A percentile compares a stretch with the other conserved stretches of the same genome.
Evolutionary conservation across 92 coral and sea anemone genomes (phyloP).

Genomic region (Actinernus sp.): DNA sequence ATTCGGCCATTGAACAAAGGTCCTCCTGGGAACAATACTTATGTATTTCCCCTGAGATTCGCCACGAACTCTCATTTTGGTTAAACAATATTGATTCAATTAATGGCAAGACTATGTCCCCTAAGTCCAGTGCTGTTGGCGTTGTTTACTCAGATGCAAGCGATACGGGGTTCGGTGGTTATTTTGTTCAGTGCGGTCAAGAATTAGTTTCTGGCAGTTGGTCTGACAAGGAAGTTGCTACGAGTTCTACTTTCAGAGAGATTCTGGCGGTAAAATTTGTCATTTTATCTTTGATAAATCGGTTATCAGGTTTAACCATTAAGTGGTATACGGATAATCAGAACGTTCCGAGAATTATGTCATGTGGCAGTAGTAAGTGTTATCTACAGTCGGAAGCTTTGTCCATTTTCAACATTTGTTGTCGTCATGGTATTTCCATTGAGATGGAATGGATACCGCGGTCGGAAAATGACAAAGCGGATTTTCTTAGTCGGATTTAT

Average conservation of each 20-base stretch:
- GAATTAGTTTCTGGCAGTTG: slow-evolving; percentile 31
- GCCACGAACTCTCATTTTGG: slow-evolving; percentile 6
- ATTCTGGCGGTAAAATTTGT: slow-evolving; percentile 68
- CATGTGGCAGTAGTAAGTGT: slow-evolving; percentile 24
- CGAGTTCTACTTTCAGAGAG: slow-evolving; percentile 60
- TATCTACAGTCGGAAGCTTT: slow-evolving; percentile 32
- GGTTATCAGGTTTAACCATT: slow-evolving; percentile 48
- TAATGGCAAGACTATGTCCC: not conserved
- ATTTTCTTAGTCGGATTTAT: slow-evolving; percentile 51
- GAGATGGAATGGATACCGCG: slow-evolving; percentile 69
- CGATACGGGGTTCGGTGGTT: slow-evolving; percentile 49
- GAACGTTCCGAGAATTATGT: slow-evolving; percentile 48
- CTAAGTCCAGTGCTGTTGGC: slow-evolving; percentile 26
- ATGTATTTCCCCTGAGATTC: slow-evolving; percentile 17
- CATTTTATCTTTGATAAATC: slow-evolving; percentile 36
- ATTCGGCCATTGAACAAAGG: slow-evolving; percentile 44
- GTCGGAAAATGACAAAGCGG: slow-evolving; percentile 50
- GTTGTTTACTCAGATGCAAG: slow-evolving; percentile 52
- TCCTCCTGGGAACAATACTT: slow-evolving; percentile 37
- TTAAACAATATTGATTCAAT: slow-evolving; percentile 13
- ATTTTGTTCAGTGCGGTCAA: slow-evolving; percentile 20
- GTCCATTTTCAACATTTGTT: slow-evolving; percentile 29
- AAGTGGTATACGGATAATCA: slow-evolving; percentile 72
- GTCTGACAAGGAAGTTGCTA: slow-evolving; percentile 31
- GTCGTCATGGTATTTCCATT: slow-evolving; percentile 23